These are phyloP conservation scores for Apostichopus californicus DNA, from an alignment of 35 echinoderm and acorn worm species.

Conservation along the genomic window DNA sequence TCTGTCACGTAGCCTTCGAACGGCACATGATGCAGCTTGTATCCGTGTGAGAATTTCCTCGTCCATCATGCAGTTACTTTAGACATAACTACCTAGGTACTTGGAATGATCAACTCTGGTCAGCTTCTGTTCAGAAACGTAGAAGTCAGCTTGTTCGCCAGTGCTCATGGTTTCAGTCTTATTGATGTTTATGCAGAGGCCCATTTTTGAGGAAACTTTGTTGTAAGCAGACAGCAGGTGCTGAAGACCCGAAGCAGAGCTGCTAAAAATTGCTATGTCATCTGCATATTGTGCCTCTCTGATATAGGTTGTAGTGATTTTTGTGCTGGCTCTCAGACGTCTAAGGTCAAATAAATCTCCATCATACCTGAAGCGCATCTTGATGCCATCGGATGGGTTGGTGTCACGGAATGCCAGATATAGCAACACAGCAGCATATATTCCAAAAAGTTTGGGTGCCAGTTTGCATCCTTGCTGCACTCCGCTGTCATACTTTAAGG, in stretches of 20 bases:
- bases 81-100: not conserved
- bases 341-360: too few relatives aligned
- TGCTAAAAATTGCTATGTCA: too few relatives aligned
- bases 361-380: too few relatives aligned
- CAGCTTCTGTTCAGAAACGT: too few relatives aligned
- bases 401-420: conserved; percentile 24
- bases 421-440: not conserved
- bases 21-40: too few relatives aligned
- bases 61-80: not conserved
- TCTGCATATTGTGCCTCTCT: too few relatives aligned
- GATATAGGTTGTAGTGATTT: too few relatives aligned
- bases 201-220: not conserved
- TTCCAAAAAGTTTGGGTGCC: conserved; percentile 19
- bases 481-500: conserved; percentile 28
- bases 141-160: not conserved
- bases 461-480: conserved; percentile 50
- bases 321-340: too few relatives aligned
- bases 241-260: too few relatives aligned
- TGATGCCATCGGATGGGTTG: too few relatives aligned
- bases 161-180: not conserved
- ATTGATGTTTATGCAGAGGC: not conserved
- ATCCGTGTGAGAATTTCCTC: not conserved
- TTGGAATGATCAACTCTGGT: not conserved
- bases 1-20: too few relatives aligned
- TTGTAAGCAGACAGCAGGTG: too few relatives aligned